Evolutionary conservation across 2,113 vertebrate species (phyloP).

Genomic region (Garra rufa): DNA sequence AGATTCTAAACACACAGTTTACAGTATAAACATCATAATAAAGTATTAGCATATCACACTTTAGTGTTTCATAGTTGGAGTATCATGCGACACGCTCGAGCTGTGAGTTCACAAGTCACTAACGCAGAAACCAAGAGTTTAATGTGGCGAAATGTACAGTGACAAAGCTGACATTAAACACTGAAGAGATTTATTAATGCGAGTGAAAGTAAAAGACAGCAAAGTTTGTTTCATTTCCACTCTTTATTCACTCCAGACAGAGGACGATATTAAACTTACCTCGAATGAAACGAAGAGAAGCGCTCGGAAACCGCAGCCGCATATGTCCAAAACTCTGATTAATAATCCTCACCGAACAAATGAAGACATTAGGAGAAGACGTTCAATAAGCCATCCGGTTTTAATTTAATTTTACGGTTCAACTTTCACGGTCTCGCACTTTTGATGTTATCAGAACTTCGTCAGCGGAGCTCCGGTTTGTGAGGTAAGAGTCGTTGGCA

Average conservation of each 20-base stretch:
- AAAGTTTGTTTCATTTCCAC: background rate
- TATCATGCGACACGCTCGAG: background rate
- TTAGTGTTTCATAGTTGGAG: background rate
- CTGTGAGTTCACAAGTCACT: background rate
- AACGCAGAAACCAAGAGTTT: background rate
- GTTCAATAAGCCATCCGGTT: background rate
- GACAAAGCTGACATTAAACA: background rate
- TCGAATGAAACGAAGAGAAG: constrained; percentile 1
- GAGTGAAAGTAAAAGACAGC: background rate
- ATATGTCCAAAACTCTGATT: background rate
- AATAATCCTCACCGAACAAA: background rate
- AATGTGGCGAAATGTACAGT: background rate
- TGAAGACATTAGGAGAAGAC: background rate
- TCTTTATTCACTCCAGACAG: background rate
- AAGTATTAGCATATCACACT: background rate
- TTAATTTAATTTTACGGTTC: background rate
- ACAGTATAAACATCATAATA: background rate
- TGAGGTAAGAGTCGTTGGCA: background rate
- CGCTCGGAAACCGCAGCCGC: background rate
- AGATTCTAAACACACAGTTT: background rate
- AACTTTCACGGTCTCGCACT: background rate
- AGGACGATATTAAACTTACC: constrained; percentile 24
- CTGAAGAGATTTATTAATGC: no score
- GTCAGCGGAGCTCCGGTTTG: background rate
- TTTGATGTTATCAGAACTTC: background rate